A percentile compares a stretch with the other conserved stretches of the same genome.
Conservation (phyloP, 1,140 invertebrate species). For the Bombus pyrosoma region DNA sequence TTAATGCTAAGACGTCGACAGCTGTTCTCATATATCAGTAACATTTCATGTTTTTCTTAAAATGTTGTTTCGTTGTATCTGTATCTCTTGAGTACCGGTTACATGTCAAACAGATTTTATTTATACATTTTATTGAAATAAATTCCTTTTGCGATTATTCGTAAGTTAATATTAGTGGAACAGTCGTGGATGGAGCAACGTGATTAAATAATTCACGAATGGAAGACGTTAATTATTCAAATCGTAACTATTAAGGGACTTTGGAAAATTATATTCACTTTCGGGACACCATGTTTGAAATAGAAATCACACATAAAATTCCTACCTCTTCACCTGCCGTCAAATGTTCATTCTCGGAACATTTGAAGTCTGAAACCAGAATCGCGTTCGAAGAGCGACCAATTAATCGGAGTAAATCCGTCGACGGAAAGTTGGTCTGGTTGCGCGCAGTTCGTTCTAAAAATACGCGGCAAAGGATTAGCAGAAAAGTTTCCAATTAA, state of each 20-base stretch:
- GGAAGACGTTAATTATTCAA: too few species aligned
- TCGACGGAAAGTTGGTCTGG: background rate
- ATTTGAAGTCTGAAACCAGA: background rate
- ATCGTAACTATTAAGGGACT: background rate
- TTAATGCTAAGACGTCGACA: background rate
- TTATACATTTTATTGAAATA: background rate
- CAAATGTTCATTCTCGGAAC: background rate
- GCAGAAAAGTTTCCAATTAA: conserved; percentile 32
- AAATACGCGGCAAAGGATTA: conserved; percentile 33
- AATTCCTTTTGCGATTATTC: background rate
- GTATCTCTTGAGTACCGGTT: too few species aligned
- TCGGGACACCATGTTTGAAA: background rate
- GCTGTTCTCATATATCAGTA: too few species aligned
- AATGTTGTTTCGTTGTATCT: too few species aligned
- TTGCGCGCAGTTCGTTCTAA: background rate
- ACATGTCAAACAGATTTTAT: too few species aligned
- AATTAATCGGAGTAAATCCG: conserved; percentile 1
- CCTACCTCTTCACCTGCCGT: background rate
- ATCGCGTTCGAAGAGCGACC: too few species aligned
- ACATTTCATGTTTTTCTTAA: too few species aligned
- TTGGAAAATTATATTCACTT: background rate
- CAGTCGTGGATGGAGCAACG: background rate
- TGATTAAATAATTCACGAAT: background rate
- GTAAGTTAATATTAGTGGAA: background rate
- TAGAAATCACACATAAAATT: background rate